Percentiles rank a stretch among this genome's conserved stretches.
Evolutionary conservation across 2,888 invertebrate genomes (phyloP).

Genomic region (Hemicrepidius hirtus): DNA sequence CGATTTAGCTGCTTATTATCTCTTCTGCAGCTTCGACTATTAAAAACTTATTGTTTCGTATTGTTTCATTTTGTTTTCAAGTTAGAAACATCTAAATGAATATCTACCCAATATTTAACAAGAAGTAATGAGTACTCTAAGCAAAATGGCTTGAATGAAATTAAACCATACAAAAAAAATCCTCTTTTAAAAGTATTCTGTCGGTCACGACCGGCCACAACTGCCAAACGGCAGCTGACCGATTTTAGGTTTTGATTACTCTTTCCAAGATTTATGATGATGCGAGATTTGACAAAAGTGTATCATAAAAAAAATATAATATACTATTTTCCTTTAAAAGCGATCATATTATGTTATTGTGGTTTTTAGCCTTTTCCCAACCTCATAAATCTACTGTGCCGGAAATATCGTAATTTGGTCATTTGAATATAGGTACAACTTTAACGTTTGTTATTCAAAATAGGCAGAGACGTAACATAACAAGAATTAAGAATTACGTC

Average conservation of each 20-base stretch:
- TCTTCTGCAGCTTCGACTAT: no score
- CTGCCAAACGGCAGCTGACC: conserved; percentile 12
- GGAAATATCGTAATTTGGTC: not conserved
- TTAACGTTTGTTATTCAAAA: no score
- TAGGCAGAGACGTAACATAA: no score
- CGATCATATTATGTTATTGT: conserved; percentile 21
- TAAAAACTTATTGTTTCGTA: no score
- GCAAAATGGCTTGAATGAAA: conserved; percentile 3
- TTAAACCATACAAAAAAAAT: not conserved
- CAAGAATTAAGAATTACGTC: no score
- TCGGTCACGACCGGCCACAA: no score
- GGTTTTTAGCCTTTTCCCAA: conserved; percentile 12
- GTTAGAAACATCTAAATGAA: no score
- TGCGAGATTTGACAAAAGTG: conserved; percentile 19
- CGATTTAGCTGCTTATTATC: not conserved
- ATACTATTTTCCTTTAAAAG: conserved; percentile 18
- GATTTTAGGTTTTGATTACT: conserved; percentile 21
- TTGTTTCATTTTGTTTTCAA: no score
- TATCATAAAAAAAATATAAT: conserved; percentile 17
- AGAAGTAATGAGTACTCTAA: no score
- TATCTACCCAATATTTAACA: no score
- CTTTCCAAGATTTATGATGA: conserved; percentile 22
- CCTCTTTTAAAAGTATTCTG: not conserved
- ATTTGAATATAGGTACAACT: not conserved
- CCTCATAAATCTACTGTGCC: not conserved